A percentile compares a stretch with the other conserved stretches of the same genome.
phyloP scores from a whole-genome alignment of 2,888 invertebrate species.

The Graphium colonna region DNA sequence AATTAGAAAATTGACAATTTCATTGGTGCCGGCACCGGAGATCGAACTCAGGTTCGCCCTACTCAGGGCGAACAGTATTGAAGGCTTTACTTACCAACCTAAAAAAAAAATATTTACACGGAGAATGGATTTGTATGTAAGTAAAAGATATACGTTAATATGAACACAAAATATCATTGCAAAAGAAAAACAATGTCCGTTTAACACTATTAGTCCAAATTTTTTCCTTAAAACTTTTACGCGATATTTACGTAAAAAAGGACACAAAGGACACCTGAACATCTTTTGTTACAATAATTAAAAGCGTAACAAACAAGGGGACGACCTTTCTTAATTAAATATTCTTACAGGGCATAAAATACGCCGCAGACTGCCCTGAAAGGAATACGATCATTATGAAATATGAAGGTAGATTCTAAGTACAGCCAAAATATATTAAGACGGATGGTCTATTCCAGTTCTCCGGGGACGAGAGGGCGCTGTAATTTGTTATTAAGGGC shows the following conservation, averaged over 20 bases:
- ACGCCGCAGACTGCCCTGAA: conserved; percentile 1
- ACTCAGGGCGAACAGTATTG: too few species aligned
- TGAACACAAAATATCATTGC: too few species aligned
- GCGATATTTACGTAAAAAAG: neutral
- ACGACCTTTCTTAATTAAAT: conserved; percentile 13
- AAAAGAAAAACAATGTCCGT: too few species aligned
- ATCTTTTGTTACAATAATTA: conserved; percentile 12
- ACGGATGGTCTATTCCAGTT: conserved; percentile 13
- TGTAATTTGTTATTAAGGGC: conserved; percentile 17
- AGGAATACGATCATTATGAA: conserved; percentile 19
- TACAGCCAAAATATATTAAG: conserved; percentile 19
- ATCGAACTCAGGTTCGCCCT: too few species aligned
- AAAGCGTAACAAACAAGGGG: conserved; percentile 4
- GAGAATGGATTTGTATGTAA: too few species aligned
- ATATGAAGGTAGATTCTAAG: conserved; percentile 17
- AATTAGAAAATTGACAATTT: too few species aligned
- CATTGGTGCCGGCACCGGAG: too few species aligned
- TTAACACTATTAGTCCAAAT: too few species aligned
- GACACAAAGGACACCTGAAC: neutral
- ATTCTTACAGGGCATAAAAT: conserved; percentile 10
- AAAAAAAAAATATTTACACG: too few species aligned
- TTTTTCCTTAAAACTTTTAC: too few species aligned
- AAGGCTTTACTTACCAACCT: too few species aligned
- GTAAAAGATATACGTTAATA: too few species aligned
- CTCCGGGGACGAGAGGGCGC: conserved; percentile 8